A percentile compares a stretch with the other conserved stretches of the same genome.
phyloP scores from a whole-genome alignment of 2,888 invertebrate species.

The Chesias legatella region DNA sequence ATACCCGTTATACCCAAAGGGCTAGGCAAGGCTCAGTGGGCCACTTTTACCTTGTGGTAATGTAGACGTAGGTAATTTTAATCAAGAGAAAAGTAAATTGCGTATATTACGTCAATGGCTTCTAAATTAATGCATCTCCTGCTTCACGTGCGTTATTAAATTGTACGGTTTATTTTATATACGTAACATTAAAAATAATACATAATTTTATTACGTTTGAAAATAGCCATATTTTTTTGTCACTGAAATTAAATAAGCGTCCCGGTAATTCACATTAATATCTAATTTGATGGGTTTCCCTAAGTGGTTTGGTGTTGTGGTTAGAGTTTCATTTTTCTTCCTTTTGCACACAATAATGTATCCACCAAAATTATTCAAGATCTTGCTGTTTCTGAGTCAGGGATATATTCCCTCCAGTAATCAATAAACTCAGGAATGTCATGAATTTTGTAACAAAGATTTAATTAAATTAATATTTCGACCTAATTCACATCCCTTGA shows the following conservation, averaged over 20 bases:
- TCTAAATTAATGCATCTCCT: slow-evolving; percentile 23
- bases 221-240: too few species aligned
- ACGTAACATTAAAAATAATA: too few species aligned
- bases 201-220: too few species aligned
- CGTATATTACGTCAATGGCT: slow-evolving; percentile 28
- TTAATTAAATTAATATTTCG: slow-evolving; percentile 13
- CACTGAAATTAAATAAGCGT: slow-evolving; percentile 44
- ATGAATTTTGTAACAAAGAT: slow-evolving; percentile 13
- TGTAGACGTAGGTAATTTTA: too few species aligned
- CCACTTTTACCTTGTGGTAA: too few species aligned
- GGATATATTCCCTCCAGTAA: slow-evolving; percentile 3
- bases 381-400: not conserved
- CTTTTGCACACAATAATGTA: slow-evolving; percentile 4
- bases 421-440: slow-evolving; percentile 12
- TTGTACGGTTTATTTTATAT: slow-evolving; percentile 9
- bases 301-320: slow-evolving; percentile 10
- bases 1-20: too few species aligned
- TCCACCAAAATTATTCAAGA: not conserved
- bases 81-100: slow-evolving; percentile 2
- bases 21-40: too few species aligned
- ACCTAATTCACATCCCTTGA: slow-evolving; percentile 11
- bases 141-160: slow-evolving; percentile 12
- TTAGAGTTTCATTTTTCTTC: slow-evolving; percentile 9
- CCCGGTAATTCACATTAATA: slow-evolving; percentile 44
- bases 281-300: slow-evolving; percentile 46